Base-by-base conservation (phyloP, 1,140 invertebrate genomes). In the Drosophila sp. region DNA sequence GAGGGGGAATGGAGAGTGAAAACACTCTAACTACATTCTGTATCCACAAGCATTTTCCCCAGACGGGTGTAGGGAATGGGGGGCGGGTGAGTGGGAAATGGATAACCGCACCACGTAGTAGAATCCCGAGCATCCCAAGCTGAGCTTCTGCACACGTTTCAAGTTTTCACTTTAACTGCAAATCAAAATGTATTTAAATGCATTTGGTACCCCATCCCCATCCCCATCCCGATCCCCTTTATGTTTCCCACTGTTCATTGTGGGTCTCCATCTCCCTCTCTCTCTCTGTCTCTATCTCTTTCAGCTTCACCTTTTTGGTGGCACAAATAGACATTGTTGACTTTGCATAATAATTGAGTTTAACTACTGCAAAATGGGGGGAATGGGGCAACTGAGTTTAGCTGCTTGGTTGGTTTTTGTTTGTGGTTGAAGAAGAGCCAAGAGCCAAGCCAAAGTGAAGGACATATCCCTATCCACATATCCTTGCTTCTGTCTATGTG, bases 261-360 rank as follows among this genome's bases (percentile, higher is more conserved):
- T 5, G 25, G 29, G 17, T 17, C 17, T 17, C 17, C 17, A 17
- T 2, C 32, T 11, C 73, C n/a, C 10, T 32, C 57, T n/a, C 47
- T 41, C 3, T 11, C 73, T 10, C 10, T 32, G 50, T n/a, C 47
- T 41, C 3, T 3, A 11, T 35, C 27, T 29, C 23, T 61, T 58
- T 61, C 67, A 75, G 58, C 66, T 67, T 72, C 68, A 76, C 81
- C 81, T 85, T 80, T 80, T 80, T 69, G 74, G 67, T 84, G 72
- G 68, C 82, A 80, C 81, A 85, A 85, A 85, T 85, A 80, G 76
- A 87, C 83, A 87, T 87, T 87, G 83, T 87, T 87, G 83, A 87
- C 83, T 87, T 83, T 87, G 83, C 83, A 87, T 87, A 87, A 87
- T 87, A 87, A 87, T 87, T 87, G 83, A 87, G 83, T 87, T 87